phyloP scores from a whole-genome alignment of 2,797 vertebrate species.

The Rhinogobio ventralis region DNA sequence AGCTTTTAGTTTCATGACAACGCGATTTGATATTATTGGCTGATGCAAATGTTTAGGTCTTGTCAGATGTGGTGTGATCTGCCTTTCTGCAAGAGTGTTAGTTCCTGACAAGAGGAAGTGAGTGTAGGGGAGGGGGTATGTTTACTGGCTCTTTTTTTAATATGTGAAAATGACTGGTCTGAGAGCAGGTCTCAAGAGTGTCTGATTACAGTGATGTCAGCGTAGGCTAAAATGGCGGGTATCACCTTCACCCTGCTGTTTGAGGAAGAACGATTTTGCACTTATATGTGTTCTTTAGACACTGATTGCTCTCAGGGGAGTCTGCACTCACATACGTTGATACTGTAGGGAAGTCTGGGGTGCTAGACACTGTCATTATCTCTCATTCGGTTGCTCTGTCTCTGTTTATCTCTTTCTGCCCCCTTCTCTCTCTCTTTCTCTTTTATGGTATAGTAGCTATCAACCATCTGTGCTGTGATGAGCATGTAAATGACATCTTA shows the following conservation, averaged over 20 bases:
- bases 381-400: constrained; percentile 28
- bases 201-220: constrained; percentile 60
- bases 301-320: constrained; percentile 54
- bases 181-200: constrained; percentile 52
- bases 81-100: neutral
- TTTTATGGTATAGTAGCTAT: constrained; percentile 8
- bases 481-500: constrained; percentile 23
- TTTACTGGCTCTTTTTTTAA: constrained; percentile 40
- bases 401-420: constrained; percentile 27
- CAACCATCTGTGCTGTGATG: constrained; percentile 27
- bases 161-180: constrained; percentile 56
- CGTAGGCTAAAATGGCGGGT: constrained; percentile 43
- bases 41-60: constrained; percentile 22
- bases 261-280: constrained; percentile 49
- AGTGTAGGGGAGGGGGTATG: constrained; percentile 14
- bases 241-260: constrained; percentile 44
- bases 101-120: neutral
- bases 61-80: constrained; percentile 23
- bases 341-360: constrained; percentile 35
- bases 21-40: neutral
- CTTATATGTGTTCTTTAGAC: constrained; percentile 48
- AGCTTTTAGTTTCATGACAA: neutral
- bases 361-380: constrained; percentile 41
- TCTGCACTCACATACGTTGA: constrained; percentile 26
- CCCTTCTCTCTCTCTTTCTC: neutral